These are phyloP conservation scores for Mesoligia furuncula DNA, from an alignment of 2,888 invertebrate genomes.

Conservation along the genomic window DNA sequence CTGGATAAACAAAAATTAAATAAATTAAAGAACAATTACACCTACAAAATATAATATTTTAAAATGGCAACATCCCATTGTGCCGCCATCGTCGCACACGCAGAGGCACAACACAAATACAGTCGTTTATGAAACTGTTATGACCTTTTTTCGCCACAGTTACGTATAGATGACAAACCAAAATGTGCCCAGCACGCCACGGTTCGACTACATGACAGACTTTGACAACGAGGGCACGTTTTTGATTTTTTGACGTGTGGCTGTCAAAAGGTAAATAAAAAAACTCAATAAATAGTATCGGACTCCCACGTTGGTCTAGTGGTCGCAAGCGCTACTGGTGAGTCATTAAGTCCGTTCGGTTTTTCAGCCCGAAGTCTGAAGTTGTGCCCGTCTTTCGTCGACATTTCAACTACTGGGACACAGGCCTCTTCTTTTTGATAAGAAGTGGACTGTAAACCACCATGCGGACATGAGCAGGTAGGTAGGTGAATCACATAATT, in stretches of 20 bases:
- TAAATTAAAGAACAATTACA: background rate
- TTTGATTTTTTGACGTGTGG: too few species aligned
- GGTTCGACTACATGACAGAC: too few species aligned
- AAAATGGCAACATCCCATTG: background rate
- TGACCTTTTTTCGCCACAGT: too few species aligned
- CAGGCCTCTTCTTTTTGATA: too few species aligned
- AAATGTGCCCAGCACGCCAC: too few species aligned
- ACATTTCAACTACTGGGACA: background rate
- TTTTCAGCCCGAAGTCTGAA: too few species aligned
- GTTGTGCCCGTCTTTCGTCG: background rate
- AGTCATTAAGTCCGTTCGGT: too few species aligned
- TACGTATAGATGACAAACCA: too few species aligned
- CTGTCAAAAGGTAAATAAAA: too few species aligned
- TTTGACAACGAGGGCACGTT: too few species aligned
- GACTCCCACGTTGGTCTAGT: background rate
- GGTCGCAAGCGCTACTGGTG: too few species aligned
- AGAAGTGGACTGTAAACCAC: background rate
- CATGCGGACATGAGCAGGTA: background rate
- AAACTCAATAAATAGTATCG: background rate
- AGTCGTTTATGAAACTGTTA: background rate
- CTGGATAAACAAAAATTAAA: background rate
- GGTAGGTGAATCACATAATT: background rate
- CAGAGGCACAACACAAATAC: background rate
- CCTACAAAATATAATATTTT: background rate
- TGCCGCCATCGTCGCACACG: background rate